phyloP scores from a whole-genome alignment of 2,797 vertebrate species.

The Myotis planiceps region DNA sequence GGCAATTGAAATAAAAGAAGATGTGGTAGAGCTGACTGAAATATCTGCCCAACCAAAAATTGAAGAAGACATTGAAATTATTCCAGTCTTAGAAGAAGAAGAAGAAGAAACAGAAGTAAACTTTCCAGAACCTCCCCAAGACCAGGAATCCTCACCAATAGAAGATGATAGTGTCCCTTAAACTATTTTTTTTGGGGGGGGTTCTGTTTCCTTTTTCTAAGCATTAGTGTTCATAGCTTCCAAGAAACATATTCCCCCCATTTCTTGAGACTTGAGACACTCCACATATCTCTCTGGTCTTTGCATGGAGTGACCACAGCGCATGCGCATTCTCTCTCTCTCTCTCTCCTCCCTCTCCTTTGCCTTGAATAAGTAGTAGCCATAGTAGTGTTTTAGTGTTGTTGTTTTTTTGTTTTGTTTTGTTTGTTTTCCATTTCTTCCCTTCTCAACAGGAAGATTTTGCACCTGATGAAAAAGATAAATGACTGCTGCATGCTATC shows the following conservation, averaged over 20 bases:
- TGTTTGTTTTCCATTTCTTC: not conserved
- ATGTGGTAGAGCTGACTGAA: conserved; percentile 53
- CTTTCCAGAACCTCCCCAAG: conserved; percentile 73
- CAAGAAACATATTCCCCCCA: not conserved
- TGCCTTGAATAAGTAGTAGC: not conserved
- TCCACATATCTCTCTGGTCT: not conserved
- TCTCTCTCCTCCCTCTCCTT: not conserved
- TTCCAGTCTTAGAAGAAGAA: conserved; percentile 70
- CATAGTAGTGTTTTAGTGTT: not conserved
- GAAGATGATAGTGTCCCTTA: conserved; percentile 59
- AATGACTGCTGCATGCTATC: no score
- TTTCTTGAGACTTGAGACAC: not conserved
- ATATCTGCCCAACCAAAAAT: conserved; percentile 36
- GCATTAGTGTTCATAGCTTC: conserved; percentile 19
- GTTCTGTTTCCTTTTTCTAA: not conserved
- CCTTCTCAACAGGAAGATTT: not conserved
- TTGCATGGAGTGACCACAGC: not conserved
- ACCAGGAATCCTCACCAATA: conserved; percentile 45
- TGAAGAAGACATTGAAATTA: conserved; percentile 72
- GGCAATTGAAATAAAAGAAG: conserved; percentile 60
- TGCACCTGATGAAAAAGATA: not conserved
- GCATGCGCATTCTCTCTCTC: no score
- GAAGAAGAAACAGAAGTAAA: conserved; percentile 63
- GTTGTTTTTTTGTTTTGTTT: not conserved
- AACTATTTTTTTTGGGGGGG: not conserved